These are phyloP conservation scores for Galeruca laticollis DNA, from an alignment of 2,888 invertebrate genomes.

Conservation along the genomic window DNA sequence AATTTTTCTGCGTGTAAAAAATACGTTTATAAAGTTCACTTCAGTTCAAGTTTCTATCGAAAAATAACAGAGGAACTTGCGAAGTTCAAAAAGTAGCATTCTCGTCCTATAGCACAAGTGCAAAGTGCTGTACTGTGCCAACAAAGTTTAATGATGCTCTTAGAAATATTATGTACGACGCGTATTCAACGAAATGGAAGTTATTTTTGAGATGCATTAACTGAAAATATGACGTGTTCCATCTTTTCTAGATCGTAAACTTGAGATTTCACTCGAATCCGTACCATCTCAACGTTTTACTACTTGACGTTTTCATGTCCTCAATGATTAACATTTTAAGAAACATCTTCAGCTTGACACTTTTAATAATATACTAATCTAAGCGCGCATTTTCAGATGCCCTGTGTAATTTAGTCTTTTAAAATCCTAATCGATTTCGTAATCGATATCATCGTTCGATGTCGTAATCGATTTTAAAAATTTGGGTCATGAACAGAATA, in stretches of 20 bases:
- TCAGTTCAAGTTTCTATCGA: slow-evolving; percentile 13
- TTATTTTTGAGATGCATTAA: slow-evolving; percentile 30
- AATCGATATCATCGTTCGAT: background rate
- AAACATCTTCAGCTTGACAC: too few relatives aligned
- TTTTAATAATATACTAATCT: too few relatives aligned
- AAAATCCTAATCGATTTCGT: background rate
- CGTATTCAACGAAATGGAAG: slow-evolving; percentile 17
- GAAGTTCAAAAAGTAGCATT: slow-evolving; percentile 10
- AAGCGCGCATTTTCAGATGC: too few relatives aligned
- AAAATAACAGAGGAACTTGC: slow-evolving; percentile 1
- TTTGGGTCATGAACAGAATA: slow-evolving; percentile 41
- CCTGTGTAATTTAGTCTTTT: background rate
- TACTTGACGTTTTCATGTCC: background rate
- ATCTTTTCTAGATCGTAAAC: slow-evolving; percentile 10
- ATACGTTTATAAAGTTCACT: slow-evolving; percentile 10
- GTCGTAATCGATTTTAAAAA: slow-evolving; percentile 17
- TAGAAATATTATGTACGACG: slow-evolving; percentile 24
- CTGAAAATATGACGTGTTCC: slow-evolving; percentile 27
- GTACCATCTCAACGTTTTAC: background rate
- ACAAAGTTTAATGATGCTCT: slow-evolving; percentile 24
- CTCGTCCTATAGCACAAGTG: slow-evolving; percentile 19
- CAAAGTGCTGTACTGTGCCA: slow-evolving; percentile 21
- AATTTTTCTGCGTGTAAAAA: too few relatives aligned
- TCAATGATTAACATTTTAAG: too few relatives aligned
- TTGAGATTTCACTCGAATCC: background rate